Base-by-base conservation (phyloP, 92 coral and sea anemone genomes). In the Nematostella vectensis region DNA sequence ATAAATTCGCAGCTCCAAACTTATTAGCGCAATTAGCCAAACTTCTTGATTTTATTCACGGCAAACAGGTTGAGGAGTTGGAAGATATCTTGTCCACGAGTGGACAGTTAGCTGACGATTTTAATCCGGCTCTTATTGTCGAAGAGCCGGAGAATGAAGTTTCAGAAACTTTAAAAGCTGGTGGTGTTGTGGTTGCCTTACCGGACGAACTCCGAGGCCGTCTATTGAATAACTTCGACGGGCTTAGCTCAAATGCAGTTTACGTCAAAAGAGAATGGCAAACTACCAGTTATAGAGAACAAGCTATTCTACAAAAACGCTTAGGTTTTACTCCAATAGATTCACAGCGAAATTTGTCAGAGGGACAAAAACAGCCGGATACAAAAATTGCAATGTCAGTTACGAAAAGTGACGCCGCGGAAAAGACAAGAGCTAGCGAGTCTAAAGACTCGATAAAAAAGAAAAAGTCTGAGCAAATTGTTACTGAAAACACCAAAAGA, bases 1-100 rank as follows among this genome's bases (percentile, higher is more conserved):
- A 89, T 50, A 89, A 89, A 57, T 89, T 89, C 48, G 97, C 97
- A 1, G 95, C 97, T 18, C 97, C 95, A 26, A 89, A 89, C 65
- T 70, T 89, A 33, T 81, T 89, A 19, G 95, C 97, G 2, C 95
- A 86, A 38, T 79, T 89, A 28, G 95, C 82, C 0, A 81, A 94
- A 27, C 71, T 89, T 25, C 71, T 89, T 33, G 95, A 86, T 52
- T 76, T 69, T 28, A 36, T 89, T 15, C 88, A 81, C 75, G 95
- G 80, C 24, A 63, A 58, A 50, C 91, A 81, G 50, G 69, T 72
- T 13, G 89, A 80, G 39, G 94, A 84, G 58, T 64, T 79, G 18
- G 83, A 84, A 30, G 94, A 84, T 65, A 80, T 80, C 44, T 53
- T 45, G 11, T 74, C 83, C 16, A 62, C 63, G 11, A 70, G 71